Evolutionary conservation across 2,797 vertebrate genomes (phyloP).

Genomic region (Mionectes olivaceus): DNA sequence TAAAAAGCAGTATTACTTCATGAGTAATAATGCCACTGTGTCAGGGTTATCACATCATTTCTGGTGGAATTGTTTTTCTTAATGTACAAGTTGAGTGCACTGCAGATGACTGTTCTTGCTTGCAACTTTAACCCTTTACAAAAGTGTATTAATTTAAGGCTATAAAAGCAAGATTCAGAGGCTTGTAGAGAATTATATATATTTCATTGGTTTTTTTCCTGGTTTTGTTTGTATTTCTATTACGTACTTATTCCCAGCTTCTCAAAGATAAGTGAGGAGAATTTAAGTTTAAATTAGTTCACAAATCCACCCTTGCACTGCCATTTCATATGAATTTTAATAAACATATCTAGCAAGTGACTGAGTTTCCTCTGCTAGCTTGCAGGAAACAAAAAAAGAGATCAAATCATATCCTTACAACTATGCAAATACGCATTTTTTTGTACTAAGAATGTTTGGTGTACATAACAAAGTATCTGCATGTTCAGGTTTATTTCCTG

Average conservation of each 20-base stretch:
- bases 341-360: slow-evolving; percentile 37
- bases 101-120: slow-evolving; percentile 12
- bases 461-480: background rate
- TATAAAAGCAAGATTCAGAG: background rate
- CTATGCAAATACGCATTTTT: background rate
- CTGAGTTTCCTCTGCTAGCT: slow-evolving; percentile 31
- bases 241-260: background rate
- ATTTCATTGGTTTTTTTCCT: background rate
- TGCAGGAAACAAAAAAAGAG: background rate
- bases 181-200: background rate
- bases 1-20: slow-evolving; percentile 58
- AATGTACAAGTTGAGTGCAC: slow-evolving; percentile 1
- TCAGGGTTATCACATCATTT: slow-evolving; percentile 37
- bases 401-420: background rate
- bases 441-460: background rate
- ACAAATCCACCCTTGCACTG: background rate
- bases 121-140: slow-evolving; percentile 33
- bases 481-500: background rate
- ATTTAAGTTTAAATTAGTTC: background rate
- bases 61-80: slow-evolving; percentile 50
- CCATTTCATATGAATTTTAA: slow-evolving; percentile 54
- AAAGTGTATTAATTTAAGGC: background rate
- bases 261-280: background rate
- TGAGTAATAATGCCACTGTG: slow-evolving; percentile 46
- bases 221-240: background rate